These are phyloP conservation scores for Xiphophorus birchmanni DNA, from an alignment of 2,797 vertebrate species.

Conservation along the genomic window DNA sequence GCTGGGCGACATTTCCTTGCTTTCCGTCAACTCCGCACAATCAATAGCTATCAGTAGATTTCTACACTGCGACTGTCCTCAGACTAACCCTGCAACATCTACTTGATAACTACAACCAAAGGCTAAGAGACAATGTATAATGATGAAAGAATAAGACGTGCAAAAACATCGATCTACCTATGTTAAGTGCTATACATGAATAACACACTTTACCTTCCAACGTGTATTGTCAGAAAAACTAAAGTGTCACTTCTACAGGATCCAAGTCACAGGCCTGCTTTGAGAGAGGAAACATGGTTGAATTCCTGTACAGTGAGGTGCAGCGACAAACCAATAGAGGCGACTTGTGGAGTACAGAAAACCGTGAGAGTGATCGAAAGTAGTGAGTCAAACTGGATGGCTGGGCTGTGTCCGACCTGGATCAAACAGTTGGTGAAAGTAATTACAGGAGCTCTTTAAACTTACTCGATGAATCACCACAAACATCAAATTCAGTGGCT, in stretches of 20 bases:
- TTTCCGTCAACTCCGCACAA: slow-evolving; percentile 56
- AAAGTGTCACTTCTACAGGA: slow-evolving; percentile 36
- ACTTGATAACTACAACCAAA: slow-evolving; percentile 50
- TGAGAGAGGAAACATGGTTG: slow-evolving; percentile 38
- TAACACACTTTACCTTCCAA: slow-evolving; percentile 28
- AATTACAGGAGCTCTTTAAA: slow-evolving; percentile 49
- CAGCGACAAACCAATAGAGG: slow-evolving; percentile 48
- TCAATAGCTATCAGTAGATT: slow-evolving; percentile 66
- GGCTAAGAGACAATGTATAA: slow-evolving; percentile 56
- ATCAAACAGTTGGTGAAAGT: slow-evolving; percentile 67
- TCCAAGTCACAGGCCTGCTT: slow-evolving; percentile 30
- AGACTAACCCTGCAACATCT: slow-evolving; percentile 68
- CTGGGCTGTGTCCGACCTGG: slow-evolving; percentile 39
- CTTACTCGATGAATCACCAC: slow-evolving; percentile 48
- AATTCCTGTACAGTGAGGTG: slow-evolving; percentile 50
- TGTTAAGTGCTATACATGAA: slow-evolving; percentile 67
- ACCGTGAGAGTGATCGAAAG: slow-evolving; percentile 34
- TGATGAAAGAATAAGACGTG: slow-evolving; percentile 60
- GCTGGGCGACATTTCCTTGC: slow-evolving; percentile 25
- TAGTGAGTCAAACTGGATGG: slow-evolving; percentile 34
- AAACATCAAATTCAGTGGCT: slow-evolving; percentile 35
- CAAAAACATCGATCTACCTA: slow-evolving; percentile 67
- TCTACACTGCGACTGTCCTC: slow-evolving; percentile 67
- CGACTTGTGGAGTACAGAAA: slow-evolving; percentile 43
- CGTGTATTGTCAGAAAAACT: slow-evolving; percentile 39